A percentile compares a stretch with the other conserved stretches of the same genome.
Conservation (phyloP, 1,140 invertebrate genomes). For the Musca domestica region DNA sequence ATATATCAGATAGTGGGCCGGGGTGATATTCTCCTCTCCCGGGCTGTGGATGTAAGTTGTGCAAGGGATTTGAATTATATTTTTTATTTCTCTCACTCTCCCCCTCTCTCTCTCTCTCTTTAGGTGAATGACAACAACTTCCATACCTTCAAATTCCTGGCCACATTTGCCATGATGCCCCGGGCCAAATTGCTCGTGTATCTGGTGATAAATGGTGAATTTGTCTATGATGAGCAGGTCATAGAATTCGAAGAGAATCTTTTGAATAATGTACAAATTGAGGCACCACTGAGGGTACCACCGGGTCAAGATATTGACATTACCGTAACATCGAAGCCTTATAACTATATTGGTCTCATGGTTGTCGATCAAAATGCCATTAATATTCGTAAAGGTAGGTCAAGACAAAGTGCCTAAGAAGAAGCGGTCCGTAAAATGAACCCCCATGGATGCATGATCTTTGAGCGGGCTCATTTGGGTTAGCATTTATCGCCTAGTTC, state of each 20-base stretch:
- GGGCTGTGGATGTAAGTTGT: constrained; percentile 61
- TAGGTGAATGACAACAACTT: constrained; percentile 46
- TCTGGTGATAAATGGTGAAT: constrained; percentile 74
- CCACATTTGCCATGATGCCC: constrained; percentile 81
- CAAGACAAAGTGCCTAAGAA: no score
- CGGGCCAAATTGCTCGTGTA: constrained; percentile 77
- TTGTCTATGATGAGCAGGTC: constrained; percentile 80
- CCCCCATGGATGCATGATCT: no score
- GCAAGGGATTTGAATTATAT: not conserved
- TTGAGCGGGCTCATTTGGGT: no score
- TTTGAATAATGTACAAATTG: constrained; percentile 66
- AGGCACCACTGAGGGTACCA: constrained; percentile 60
- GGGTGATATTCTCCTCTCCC: constrained; percentile 76
- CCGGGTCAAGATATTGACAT: constrained; percentile 75
- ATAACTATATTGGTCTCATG: constrained; percentile 82
- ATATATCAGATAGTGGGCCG: constrained; percentile 83
- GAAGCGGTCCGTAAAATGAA: no score
- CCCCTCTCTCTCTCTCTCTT: constrained; percentile 23
- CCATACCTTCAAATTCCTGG: constrained; percentile 62
- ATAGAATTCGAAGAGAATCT: constrained; percentile 75
- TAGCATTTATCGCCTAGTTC: no score
- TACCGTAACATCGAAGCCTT: constrained; percentile 73
- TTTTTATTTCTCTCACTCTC: not conserved
- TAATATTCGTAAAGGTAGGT: constrained; percentile 65
- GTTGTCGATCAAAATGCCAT: constrained; percentile 86